These are phyloP conservation scores for Acleris literana DNA, from an alignment of 2,888 invertebrate species.

Conservation along the genomic window DNA sequence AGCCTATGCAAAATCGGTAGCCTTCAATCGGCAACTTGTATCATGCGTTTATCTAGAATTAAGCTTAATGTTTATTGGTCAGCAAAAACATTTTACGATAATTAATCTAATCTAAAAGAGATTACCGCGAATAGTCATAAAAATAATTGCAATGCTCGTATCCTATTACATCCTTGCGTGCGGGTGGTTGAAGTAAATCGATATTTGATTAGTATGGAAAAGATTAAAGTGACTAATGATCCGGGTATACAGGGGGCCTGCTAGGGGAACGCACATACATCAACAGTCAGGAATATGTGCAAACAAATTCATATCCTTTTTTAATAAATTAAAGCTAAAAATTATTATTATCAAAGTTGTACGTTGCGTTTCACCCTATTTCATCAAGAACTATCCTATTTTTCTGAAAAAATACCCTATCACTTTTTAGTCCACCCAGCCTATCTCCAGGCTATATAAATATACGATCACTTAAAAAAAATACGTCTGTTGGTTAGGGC, in stretches of 20 bases:
- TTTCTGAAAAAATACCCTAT: too few species aligned
- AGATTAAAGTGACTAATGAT: slow-evolving; percentile 22
- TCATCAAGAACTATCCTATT: too few species aligned
- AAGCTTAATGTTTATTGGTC: background rate
- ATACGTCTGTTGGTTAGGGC: too few species aligned
- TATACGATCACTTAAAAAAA: too few species aligned
- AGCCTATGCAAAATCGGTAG: too few species aligned
- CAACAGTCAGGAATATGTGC: background rate
- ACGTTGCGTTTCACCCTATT: too few species aligned
- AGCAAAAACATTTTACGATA: background rate
- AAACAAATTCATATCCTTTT: too few species aligned
- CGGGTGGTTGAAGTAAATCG: slow-evolving; percentile 24
- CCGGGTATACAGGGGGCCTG: background rate
- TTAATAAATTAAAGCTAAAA: too few species aligned
- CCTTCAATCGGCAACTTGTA: background rate
- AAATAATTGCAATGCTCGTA: slow-evolving; percentile 16
- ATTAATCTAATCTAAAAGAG: slow-evolving; percentile 22
- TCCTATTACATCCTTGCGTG: slow-evolving; percentile 21
- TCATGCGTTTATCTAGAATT: background rate
- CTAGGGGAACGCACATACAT: slow-evolving; percentile 4
- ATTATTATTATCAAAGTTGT: too few species aligned
- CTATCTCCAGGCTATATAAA: too few species aligned
- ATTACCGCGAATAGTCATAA: slow-evolving; percentile 15
- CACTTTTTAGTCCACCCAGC: too few species aligned
- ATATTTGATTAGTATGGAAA: slow-evolving; percentile 30